Evolutionary conservation across 2,797 vertebrate species (phyloP), one percentile per base, ranked within the genome.

Genomic region (Labroides dimidiatus): DNA sequence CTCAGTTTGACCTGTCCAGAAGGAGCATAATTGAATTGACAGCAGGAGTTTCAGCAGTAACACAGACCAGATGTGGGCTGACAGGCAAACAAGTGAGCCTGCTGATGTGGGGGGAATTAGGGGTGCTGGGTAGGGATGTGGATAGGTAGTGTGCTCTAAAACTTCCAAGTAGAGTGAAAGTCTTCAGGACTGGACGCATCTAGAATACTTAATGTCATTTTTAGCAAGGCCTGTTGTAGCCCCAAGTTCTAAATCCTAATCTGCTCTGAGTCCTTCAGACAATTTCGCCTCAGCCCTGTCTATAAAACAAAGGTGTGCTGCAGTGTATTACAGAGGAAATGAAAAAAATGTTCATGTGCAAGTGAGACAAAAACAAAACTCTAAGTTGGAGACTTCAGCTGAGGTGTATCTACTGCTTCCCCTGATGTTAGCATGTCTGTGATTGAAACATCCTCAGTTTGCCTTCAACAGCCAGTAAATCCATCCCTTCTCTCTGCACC

Each of bases 11-110:
- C 78, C 78, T 75, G 66, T 62, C 48, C 67, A 75, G 62, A 77
- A 73, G 62, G 75, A 82, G 58, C 20, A 53, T 85, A 78, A 90
- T 91, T 84, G 81, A 86, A 83, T 80, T 78, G 90, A 90, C 87
- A 89, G 86, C 57, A 24, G 61, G 80, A 83, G 72, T 67, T 80
- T 24, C 65, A 33, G 77, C 53, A 44, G 81, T 90, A 91, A 91
- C 80, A 44, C 27, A 13, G 58, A 90, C 76, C 90, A 92, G 89
- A 92, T 92, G 92, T 87, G 70, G 24, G 43, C 64, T 88, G 85
- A 88, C 77, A 82, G 72, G 64, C 58, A 16, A 30, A 64, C 19
- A 45, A 82, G 64, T 39, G 24, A 61, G 72, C 64, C 66, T 41
- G 71, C 64, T 70, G 72, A 80, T 77, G 47, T 45, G 45, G 60